These are phyloP conservation scores for Atta cephalotes DNA, from an alignment of 1,140 invertebrate species.

Conservation along the genomic window DNA sequence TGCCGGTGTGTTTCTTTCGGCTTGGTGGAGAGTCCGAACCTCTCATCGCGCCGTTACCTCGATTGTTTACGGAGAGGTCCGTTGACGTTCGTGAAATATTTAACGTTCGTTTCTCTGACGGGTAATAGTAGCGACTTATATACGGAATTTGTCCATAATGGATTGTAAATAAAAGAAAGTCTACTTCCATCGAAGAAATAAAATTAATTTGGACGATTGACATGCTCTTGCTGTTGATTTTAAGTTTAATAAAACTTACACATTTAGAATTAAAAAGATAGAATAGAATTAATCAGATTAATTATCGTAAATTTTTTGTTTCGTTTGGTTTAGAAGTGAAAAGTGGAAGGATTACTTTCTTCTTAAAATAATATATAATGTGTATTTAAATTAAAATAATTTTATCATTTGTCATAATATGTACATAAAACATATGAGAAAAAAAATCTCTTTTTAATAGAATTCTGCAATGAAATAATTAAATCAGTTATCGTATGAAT, in stretches of 20 bases:
- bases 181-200: neutral
- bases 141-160: neutral
- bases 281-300: too few species aligned
- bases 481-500: neutral
- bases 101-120: constrained; percentile 13
- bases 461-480: constrained; percentile 37
- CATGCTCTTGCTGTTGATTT: neutral
- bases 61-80: constrained; percentile 41
- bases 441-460: neutral
- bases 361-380: neutral
- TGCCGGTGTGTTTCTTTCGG: constrained; percentile 52
- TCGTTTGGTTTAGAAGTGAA: neutral
- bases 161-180: constrained; percentile 12
- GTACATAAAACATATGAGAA: neutral
- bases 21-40: neutral
- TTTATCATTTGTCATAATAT: neutral
- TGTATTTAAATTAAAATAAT: constrained; percentile 30
- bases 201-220: neutral
- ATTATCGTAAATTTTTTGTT: neutral
- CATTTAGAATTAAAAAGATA: too few species aligned
- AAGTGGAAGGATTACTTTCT: neutral
- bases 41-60: constrained; percentile 16
- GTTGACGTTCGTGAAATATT: constrained; percentile 51
- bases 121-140: constrained; percentile 8
- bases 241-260: neutral